A percentile compares a stretch with the other conserved stretches of the same genome.
phyloP scores from a whole-genome alignment of 1,140 invertebrate species.

The Eumaeus atala region DNA sequence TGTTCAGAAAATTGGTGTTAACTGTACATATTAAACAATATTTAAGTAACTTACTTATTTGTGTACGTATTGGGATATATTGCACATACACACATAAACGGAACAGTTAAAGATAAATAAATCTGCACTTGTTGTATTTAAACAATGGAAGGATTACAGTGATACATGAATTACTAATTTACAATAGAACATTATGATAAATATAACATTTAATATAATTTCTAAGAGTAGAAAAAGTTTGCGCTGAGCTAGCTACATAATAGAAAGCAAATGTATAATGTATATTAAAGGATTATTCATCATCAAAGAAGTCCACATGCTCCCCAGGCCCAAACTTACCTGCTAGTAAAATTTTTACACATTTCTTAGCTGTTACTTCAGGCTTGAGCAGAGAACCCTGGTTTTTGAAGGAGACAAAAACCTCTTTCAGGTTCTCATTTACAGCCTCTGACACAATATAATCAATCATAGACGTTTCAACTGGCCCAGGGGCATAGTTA shows the following conservation, averaged over 20 bases:
- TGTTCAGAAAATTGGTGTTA: too few relatives aligned
- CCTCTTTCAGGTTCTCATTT: slow-evolving; percentile 76
- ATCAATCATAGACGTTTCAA: slow-evolving; percentile 93
- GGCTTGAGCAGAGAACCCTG: slow-evolving; percentile 83
- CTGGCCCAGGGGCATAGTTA: slow-evolving; percentile 95
- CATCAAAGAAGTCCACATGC: slow-evolving; percentile 92
- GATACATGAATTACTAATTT: slow-evolving; percentile 9
- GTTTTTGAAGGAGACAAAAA: slow-evolving; percentile 75
- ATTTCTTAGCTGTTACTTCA: slow-evolving; percentile 83
- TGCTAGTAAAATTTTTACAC: slow-evolving; percentile 81
- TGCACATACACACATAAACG: slow-evolving; percentile 7
- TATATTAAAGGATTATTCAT: slow-evolving; percentile 42
- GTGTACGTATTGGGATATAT: not conserved
- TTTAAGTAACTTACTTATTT: too few relatives aligned
- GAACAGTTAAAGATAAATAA: not conserved
- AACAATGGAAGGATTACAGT: slow-evolving; percentile 20
- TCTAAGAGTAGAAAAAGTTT: slow-evolving; percentile 34
- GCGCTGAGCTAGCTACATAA: slow-evolving; percentile 4
- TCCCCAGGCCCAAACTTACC: slow-evolving; percentile 87
- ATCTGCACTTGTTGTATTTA: slow-evolving; percentile 4
- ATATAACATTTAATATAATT: slow-evolving; percentile 15
- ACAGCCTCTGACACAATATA: slow-evolving; percentile 76
- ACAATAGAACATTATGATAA: slow-evolving; percentile 1
- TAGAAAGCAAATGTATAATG: slow-evolving; percentile 15
- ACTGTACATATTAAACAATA: too few relatives aligned